A percentile compares a stretch with the other conserved stretches of the same genome.
phyloP scores from a whole-genome alignment of 2,113 vertebrate species.

The Hippopotamus amphibius region DNA sequence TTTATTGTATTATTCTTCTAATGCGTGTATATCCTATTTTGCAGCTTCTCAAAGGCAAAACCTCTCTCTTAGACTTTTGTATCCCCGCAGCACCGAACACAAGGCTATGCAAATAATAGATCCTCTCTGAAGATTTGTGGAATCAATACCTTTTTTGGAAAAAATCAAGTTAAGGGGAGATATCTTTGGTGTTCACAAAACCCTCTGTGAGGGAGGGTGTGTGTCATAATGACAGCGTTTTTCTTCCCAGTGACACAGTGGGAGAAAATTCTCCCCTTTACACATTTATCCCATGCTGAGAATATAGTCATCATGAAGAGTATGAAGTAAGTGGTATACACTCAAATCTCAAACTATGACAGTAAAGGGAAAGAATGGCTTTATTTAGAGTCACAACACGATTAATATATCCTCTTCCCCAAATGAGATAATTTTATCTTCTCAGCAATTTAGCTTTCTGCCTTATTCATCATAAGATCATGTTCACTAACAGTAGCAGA shows the following conservation, averaged over 20 bases:
- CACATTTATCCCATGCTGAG: neutral
- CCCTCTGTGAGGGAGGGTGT: neutral
- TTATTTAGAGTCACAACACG: neutral
- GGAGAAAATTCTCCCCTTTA: neutral
- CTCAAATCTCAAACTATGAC: neutral
- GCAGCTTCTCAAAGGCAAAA: slow-evolving; percentile 35
- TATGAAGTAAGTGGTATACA: neutral
- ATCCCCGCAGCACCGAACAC: neutral
- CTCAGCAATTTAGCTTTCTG: slow-evolving; percentile 8
- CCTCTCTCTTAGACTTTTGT: neutral
- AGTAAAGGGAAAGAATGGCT: neutral
- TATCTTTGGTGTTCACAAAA: slow-evolving; percentile 24
- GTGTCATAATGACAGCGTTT: neutral
- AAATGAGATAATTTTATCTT: slow-evolving; percentile 16
- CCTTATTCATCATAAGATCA: neutral
- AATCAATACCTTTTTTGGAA: slow-evolving; percentile 48
- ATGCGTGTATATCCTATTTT: neutral
- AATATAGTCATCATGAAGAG: neutral
- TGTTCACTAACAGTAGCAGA: neutral
- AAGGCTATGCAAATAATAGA: slow-evolving; percentile 9
- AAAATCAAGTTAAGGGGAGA: neutral
- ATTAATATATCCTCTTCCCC: neutral
- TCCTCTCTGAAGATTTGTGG: slow-evolving; percentile 26
- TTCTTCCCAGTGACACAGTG: neutral
- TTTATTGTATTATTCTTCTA: slow-evolving; percentile 30